Conservation (phyloP, 2,113 vertebrate species). For the Haemorhous mexicanus region DNA sequence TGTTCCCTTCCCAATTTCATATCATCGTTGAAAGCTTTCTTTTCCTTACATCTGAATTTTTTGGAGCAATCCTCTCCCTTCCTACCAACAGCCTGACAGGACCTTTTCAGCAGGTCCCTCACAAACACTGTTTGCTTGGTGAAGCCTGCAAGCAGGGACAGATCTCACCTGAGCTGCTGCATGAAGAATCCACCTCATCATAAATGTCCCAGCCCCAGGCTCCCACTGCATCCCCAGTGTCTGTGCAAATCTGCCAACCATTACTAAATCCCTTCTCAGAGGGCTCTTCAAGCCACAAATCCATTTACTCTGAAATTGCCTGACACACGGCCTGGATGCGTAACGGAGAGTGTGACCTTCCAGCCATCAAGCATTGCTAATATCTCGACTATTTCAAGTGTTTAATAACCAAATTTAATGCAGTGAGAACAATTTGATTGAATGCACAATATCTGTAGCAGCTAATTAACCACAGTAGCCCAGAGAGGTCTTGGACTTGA, state of each 20-base stretch:
- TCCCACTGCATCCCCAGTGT: neutral
- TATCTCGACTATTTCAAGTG: constrained; percentile 21
- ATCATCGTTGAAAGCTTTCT: neutral
- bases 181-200: neutral
- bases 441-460: constrained; percentile 24
- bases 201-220: neutral
- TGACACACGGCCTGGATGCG: neutral
- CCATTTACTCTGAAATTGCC: constrained; percentile 33
- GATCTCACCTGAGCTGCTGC: neutral
- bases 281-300: neutral
- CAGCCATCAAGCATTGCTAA: neutral
- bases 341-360: constrained; percentile 34
- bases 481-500: constrained; percentile 40
- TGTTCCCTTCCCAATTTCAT: neutral
- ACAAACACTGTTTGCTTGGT: neutral
- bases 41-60: neutral
- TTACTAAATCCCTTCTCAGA: constrained; percentile 5
- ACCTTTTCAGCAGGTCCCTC: neutral
- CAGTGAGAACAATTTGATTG: constrained; percentile 13
- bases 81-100: neutral
- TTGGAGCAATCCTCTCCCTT: neutral
- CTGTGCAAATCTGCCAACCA: neutral
- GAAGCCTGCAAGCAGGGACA: neutral
- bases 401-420: constrained; percentile 55
- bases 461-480: constrained; percentile 46